Percentiles rank a stretch among this genome's conserved stretches.
These are phyloP conservation scores for Pristionchus pacificus DNA, from an alignment of 1,140 invertebrate genomes.

Conservation along the genomic window DNA sequence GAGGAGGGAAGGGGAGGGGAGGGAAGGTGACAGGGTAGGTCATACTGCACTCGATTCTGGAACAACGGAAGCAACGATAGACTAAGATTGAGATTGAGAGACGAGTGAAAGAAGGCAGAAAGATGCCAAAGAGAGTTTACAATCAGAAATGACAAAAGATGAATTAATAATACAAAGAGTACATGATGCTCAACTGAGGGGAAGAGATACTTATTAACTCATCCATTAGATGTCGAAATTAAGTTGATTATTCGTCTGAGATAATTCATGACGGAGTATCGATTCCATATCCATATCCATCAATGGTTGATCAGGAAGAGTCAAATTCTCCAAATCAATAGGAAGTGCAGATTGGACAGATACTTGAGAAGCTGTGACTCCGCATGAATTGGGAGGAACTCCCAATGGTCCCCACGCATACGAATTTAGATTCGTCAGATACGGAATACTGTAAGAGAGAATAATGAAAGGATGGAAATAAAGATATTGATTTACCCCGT, in stretches of 20 bases:
- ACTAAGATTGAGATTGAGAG: too few relatives aligned
- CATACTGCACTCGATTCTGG: too few relatives aligned
- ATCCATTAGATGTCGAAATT: conserved; percentile 26
- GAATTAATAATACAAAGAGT: too few relatives aligned
- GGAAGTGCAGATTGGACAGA: conserved; percentile 31
- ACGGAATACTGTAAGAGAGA: conserved; percentile 5
- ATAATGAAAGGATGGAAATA: background rate
- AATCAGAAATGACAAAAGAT: too few relatives aligned
- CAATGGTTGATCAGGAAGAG: conserved; percentile 37
- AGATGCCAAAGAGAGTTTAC: too few relatives aligned
- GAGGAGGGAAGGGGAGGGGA: too few relatives aligned
- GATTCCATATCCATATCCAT: conserved; percentile 48
- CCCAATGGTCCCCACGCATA: background rate
- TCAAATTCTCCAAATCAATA: conserved; percentile 39
- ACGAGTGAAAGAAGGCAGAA: too few relatives aligned
- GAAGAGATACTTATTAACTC: too few relatives aligned
- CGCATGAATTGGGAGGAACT: too few relatives aligned
- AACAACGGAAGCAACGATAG: too few relatives aligned
- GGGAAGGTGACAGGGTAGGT: too few relatives aligned
- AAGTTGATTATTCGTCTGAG: conserved; percentile 23
- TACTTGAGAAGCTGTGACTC: conserved; percentile 15
- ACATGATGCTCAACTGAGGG: too few relatives aligned
- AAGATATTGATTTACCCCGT: background rate
- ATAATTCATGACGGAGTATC: conserved; percentile 31
- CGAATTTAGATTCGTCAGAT: conserved; percentile 1